phyloP scores from a whole-genome alignment of 2,113 vertebrate species.

The Poicephalus gulielmi region DNA sequence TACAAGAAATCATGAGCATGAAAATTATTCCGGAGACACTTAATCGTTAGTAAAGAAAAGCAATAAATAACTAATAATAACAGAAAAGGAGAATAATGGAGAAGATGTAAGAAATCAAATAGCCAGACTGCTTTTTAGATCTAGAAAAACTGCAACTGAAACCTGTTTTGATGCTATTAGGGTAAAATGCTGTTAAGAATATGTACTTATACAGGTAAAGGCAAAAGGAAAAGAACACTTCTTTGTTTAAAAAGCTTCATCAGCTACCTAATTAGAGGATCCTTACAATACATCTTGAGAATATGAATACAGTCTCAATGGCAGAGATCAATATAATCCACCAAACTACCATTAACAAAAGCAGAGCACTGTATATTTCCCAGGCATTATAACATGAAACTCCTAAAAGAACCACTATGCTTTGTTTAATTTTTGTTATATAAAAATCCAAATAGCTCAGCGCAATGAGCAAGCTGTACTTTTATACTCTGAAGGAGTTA shows the following conservation, averaged over 20 bases:
- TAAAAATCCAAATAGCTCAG: background rate
- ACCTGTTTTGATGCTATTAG: background rate
- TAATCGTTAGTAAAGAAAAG: background rate
- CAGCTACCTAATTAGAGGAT: background rate
- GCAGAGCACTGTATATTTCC: background rate
- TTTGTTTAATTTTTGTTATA: background rate
- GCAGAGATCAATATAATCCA: background rate
- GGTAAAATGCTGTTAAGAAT: background rate
- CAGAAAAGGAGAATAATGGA: background rate
- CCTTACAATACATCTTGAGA: background rate
- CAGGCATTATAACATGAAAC: background rate
- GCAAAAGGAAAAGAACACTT: background rate
- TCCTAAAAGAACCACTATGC: background rate
- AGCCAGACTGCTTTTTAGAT: background rate
- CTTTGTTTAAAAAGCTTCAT: background rate
- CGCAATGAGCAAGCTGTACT: background rate
- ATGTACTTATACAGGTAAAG: background rate
- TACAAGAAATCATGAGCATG: background rate
- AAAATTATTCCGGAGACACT: conserved; percentile 18
- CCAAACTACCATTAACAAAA: background rate
- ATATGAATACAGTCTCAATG: background rate
- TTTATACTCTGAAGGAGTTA: background rate
- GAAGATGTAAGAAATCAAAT: background rate
- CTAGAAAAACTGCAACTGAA: background rate
- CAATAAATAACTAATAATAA: background rate